These are phyloP conservation scores for Kryptolebias marmoratus DNA, from an alignment of 2,113 vertebrate genomes.

Conservation along the genomic window DNA sequence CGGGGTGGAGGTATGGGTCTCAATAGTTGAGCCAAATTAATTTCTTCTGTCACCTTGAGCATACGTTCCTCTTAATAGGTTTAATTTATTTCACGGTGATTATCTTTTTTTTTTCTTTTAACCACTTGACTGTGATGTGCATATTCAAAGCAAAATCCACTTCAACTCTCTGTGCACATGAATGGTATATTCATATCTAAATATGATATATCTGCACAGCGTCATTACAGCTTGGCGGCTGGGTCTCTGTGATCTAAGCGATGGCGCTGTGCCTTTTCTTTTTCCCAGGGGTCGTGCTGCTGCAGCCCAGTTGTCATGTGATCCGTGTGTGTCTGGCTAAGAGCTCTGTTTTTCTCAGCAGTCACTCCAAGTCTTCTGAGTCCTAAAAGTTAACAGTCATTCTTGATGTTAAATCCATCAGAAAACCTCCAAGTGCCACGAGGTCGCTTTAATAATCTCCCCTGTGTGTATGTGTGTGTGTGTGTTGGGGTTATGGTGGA, in stretches of 20 bases:
- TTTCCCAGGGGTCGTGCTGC: slow-evolving; percentile 77
- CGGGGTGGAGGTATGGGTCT: slow-evolving; percentile 74
- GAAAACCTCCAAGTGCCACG: slow-evolving; percentile 73
- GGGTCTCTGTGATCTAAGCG: slow-evolving; percentile 60
- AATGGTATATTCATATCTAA: slow-evolving; percentile 58
- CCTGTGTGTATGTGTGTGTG: slow-evolving; percentile 49
- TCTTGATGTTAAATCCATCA: slow-evolving; percentile 82
- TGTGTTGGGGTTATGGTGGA: slow-evolving; percentile 55
- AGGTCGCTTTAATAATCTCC: slow-evolving; percentile 76
- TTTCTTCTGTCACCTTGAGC: slow-evolving; percentile 80
- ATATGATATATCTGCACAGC: slow-evolving; percentile 48
- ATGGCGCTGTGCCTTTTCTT: slow-evolving; percentile 69
- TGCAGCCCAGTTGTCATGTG: slow-evolving; percentile 75
- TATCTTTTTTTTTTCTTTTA: slow-evolving; percentile 56
- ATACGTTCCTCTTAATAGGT: slow-evolving; percentile 78
- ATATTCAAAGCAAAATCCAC: slow-evolving; percentile 62
- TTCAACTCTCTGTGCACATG: slow-evolving; percentile 31
- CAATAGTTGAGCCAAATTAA: slow-evolving; percentile 80
- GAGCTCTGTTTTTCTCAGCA: slow-evolving; percentile 73
- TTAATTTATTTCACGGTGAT: slow-evolving; percentile 80
- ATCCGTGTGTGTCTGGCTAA: slow-evolving; percentile 70
- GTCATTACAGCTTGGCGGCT: slow-evolving; percentile 49
- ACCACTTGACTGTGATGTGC: slow-evolving; percentile 64
- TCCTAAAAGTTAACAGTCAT: slow-evolving; percentile 77
- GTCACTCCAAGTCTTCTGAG: slow-evolving; percentile 71